Conservation (phyloP, 1,140 invertebrate genomes). For the Diploscapter pachys region DNA sequence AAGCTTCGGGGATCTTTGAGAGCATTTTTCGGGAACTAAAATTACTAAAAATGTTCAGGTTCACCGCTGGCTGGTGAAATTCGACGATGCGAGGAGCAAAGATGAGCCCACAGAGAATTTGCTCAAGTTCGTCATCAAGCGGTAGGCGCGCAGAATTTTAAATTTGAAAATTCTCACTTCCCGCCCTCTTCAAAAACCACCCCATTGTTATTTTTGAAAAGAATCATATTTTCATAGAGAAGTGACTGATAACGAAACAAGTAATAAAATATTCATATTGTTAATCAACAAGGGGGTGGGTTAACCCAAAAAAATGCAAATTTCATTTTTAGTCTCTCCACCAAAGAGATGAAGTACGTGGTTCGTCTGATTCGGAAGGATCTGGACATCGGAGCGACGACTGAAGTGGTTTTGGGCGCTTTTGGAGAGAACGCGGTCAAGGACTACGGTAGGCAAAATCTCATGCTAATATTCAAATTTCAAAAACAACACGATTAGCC, state of each 20-base stretch:
- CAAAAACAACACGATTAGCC: no score
- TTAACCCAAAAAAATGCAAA: background rate
- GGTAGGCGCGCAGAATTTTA: background rate
- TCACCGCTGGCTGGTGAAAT: slow-evolving; percentile 29
- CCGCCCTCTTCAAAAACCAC: no score
- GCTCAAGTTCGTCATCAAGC: slow-evolving; percentile 22
- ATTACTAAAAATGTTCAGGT: slow-evolving; percentile 5
- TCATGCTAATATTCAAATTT: no score
- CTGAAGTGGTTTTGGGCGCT: no score
- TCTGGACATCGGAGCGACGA: slow-evolving; percentile 12
- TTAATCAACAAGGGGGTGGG: background rate
- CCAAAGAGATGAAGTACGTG: slow-evolving; percentile 17
- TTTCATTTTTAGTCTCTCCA: slow-evolving; percentile 2
- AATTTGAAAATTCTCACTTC: no score
- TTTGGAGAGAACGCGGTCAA: no score
- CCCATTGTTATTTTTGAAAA: slow-evolving; percentile 3
- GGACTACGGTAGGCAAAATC: no score
- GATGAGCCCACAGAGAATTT: slow-evolving; percentile 9
- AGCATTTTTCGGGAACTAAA: no score
- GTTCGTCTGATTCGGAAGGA: slow-evolving; percentile 26
- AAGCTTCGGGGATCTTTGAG: no score
- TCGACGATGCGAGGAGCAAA: slow-evolving; percentile 4
- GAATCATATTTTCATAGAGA: background rate
- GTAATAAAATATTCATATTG: background rate
- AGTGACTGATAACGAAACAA: slow-evolving; percentile 2